Evolutionary conservation across 1,140 invertebrate genomes (phyloP).

Genomic region (Arctopsyche grandis): DNA sequence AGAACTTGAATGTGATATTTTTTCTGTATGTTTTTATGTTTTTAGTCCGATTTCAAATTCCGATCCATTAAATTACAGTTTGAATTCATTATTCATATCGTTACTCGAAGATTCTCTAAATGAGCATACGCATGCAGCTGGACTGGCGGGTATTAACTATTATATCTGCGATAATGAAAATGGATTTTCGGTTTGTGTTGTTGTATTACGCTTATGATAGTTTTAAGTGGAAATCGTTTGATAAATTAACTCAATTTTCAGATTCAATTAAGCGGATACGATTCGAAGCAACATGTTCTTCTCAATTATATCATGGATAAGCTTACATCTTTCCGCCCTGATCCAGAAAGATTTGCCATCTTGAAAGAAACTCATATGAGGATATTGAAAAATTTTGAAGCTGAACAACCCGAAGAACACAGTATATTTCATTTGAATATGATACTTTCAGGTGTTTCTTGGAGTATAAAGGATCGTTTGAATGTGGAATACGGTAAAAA

Average conservation of each 20-base stretch:
- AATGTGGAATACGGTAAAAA: slow-evolving; percentile 79
- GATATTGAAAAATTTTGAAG: slow-evolving; percentile 82
- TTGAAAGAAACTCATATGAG: slow-evolving; percentile 82
- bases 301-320: slow-evolving; percentile 89
- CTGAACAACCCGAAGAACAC: slow-evolving; percentile 94
- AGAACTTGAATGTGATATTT: too few relatives aligned
- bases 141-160: slow-evolving; percentile 88
- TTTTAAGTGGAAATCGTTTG: background rate
- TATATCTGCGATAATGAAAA: slow-evolving; percentile 82
- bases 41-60: slow-evolving; percentile 85
- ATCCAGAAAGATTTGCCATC: slow-evolving; percentile 88
- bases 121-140: slow-evolving; percentile 92
- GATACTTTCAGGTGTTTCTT: slow-evolving; percentile 84
- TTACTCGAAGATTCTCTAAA: slow-evolving; percentile 88
- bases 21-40: slow-evolving; percentile 42
- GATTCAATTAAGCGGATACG: slow-evolving; percentile 89
- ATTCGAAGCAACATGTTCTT: slow-evolving; percentile 88
- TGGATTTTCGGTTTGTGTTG: slow-evolving; percentile 77
- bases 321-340: slow-evolving; percentile 83
- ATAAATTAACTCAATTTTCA: slow-evolving; percentile 57
- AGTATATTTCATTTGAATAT: slow-evolving; percentile 90
- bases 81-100: slow-evolving; percentile 85
- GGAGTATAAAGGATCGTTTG: slow-evolving; percentile 89
- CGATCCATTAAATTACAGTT: slow-evolving; percentile 85
- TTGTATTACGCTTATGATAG: background rate